Evolutionary conservation across 2,113 vertebrate genomes (phyloP).

Genomic region (Tenebrosternarchus preto): DNA sequence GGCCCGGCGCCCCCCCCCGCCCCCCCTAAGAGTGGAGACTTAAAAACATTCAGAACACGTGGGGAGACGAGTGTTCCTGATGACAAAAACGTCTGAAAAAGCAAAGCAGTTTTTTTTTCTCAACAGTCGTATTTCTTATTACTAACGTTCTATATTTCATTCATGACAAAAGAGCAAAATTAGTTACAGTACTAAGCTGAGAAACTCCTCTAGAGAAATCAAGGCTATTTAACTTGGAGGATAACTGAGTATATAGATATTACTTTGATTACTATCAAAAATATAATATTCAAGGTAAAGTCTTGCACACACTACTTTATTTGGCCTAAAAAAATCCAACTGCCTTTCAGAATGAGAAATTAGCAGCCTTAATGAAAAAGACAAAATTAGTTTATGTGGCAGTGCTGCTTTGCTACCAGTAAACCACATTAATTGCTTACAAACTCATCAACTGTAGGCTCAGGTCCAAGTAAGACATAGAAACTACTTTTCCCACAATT

Average conservation of each 20-base stretch:
- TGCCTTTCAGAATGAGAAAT: slow-evolving; percentile 26
- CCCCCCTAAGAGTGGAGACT: slow-evolving; percentile 8
- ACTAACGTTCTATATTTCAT: not conserved
- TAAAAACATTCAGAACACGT: no score
- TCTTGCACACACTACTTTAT: slow-evolving; percentile 35
- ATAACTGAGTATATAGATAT: slow-evolving; percentile 38
- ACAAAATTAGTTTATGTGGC: slow-evolving; percentile 31
- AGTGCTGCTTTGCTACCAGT: slow-evolving; percentile 41
- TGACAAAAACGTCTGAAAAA: not conserved
- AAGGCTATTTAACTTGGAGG: slow-evolving; percentile 19
- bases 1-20: no score
- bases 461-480: slow-evolving; percentile 26
- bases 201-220: not conserved
- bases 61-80: not conserved
- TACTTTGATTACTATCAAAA: slow-evolving; percentile 52
- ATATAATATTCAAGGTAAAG: slow-evolving; percentile 53
- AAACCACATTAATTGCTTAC: slow-evolving; percentile 39
- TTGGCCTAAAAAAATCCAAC: slow-evolving; percentile 21
- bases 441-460: slow-evolving; percentile 27
- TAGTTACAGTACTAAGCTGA: slow-evolving; percentile 1
- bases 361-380: slow-evolving; percentile 39
- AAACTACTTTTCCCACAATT: slow-evolving; percentile 40
- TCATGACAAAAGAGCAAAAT: slow-evolving; percentile 8
- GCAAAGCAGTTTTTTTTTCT: not conserved
- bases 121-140: not conserved